phyloP scores from a whole-genome alignment of 1,140 invertebrate genomes.

The Danaus plexippus region DNA sequence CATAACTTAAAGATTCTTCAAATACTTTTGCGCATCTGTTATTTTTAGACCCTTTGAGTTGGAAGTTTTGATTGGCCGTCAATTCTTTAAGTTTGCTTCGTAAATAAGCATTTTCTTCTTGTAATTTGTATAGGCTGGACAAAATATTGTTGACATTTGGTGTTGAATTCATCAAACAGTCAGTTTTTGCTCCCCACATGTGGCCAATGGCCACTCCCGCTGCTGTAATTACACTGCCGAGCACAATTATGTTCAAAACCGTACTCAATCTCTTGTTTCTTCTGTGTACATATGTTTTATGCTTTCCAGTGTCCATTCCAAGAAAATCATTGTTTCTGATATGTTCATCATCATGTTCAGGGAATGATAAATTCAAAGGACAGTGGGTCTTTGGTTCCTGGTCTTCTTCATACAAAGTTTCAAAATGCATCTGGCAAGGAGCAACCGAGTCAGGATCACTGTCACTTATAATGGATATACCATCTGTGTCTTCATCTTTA shows the following conservation, averaged over 20 bases:
- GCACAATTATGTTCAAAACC: conserved; percentile 61
- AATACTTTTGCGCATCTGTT: conserved; percentile 56
- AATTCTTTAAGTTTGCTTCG: conserved; percentile 59
- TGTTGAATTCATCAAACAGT: conserved; percentile 47
- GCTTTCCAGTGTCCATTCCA: conserved; percentile 40
- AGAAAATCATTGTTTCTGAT: conserved; percentile 40
- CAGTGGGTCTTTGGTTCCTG: conserved; percentile 23
- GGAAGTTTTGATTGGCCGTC: conserved; percentile 33
- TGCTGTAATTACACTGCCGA: conserved; percentile 65
- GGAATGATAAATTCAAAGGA: too few relatives aligned
- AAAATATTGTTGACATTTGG: conserved; percentile 64
- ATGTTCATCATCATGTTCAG: conserved; percentile 27
- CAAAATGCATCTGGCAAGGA: conserved; percentile 32
- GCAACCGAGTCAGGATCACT: conserved; percentile 49
- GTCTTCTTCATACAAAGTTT: conserved; percentile 32
- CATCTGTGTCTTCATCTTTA: conserved; percentile 66
- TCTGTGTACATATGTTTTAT: conserved; percentile 66
- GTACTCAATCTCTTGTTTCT: conserved; percentile 65
- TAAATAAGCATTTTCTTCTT: conserved; percentile 66
- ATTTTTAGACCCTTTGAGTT: conserved; percentile 42
- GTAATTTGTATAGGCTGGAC: conserved; percentile 64
- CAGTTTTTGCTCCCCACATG: conserved; percentile 66
- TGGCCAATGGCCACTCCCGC: conserved; percentile 65
- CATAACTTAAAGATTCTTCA: conserved; percentile 52
- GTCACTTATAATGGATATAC: conserved; percentile 64